Percentiles rank a stretch among this genome's conserved stretches.
These are phyloP conservation scores for Rhinoptilus africanus DNA, from an alignment of 2,113 vertebrate species.

Conservation along the genomic window DNA sequence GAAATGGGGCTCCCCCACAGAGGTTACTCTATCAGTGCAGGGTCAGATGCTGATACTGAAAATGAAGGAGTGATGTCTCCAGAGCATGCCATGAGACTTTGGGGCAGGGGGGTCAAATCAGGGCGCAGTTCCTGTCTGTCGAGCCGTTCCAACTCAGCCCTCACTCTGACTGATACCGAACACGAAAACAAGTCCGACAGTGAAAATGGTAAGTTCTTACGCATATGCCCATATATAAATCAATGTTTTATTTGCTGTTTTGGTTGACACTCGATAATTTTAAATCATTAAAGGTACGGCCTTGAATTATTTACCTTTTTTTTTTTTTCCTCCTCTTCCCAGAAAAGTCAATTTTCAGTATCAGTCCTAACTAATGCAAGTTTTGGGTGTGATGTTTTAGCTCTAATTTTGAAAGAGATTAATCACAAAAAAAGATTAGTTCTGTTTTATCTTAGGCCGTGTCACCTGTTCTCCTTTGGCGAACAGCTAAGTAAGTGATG, in stretches of 20 bases:
- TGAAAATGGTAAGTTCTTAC: conserved; percentile 88
- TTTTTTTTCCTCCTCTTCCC: neutral
- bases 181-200: conserved; percentile 98
- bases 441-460: conserved; percentile 50
- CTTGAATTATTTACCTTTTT: neutral
- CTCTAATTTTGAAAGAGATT: conserved; percentile 29
- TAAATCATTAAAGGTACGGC: neutral
- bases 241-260: conserved; percentile 17
- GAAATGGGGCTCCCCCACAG: conserved; percentile 95
- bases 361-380: conserved; percentile 10
- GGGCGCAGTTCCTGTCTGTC: conserved; percentile 93
- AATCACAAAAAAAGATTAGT: neutral
- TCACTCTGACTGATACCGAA: conserved; percentile 97
- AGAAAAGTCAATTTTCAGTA: neutral
- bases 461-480: conserved; percentile 76
- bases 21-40: conserved; percentile 89
- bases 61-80: conserved; percentile 92
- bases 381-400: neutral
- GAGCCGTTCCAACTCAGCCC: conserved; percentile 95
- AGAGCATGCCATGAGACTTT: conserved; percentile 93
- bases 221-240: neutral
- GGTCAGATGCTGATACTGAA: conserved; percentile 88
- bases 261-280: neutral
- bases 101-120: conserved; percentile 92
- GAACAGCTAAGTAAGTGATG: conserved; percentile 62